Base-by-base conservation (phyloP, 2,888 invertebrate species). In the Octodonta nipae region DNA sequence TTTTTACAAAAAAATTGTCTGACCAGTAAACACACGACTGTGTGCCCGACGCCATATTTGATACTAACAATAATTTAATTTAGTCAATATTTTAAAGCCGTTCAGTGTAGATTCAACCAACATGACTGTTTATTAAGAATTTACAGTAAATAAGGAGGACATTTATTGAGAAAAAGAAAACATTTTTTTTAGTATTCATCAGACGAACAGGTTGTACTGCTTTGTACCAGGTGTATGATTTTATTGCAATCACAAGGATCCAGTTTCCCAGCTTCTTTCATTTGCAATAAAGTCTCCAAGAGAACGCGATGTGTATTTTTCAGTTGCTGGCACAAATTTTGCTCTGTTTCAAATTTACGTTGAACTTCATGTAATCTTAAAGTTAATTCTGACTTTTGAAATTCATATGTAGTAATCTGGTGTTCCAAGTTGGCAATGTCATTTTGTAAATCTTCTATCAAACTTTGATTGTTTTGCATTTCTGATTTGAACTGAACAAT, bases 341-440 rank as follows among this genome's bases (percentile, higher is more conserved):
- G 38, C 41, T 56, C 54, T 2, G 52, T 48, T 38, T 49, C 47
- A 16, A 45, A 43, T 37, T 50, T 52, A 24, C 46, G 46, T 38
- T 51, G 44, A 5, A 44, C 44, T 41, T 56, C 55, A 34, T 57
- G 55, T 14, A 53, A 38, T 26, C 48, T 43, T 13, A 56, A 29
- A n/a, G 47, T 44, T 13, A 50, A 33, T 43, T 56, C 57, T 16
- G 51, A 55, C 54, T 46, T 56, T 44, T 55, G 49, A 34, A 56
- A 51, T 42, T 55, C 50, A 24, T 51, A 31, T 14, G 39, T 36
- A 7, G 52, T 52, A 6, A 50, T 38, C 32, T 56, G 41, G 25
- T 53, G 50, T 33, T 51, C 41, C 7, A 50, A 34, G 13, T 43
- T 39, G 5, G 44, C 40, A 15, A 52, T 40, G 20, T 54, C 48